Evolutionary conservation across 2,888 invertebrate genomes (phyloP), one percentile per base, ranked within the genome.

Genomic region (Serripes groenlandicus): DNA sequence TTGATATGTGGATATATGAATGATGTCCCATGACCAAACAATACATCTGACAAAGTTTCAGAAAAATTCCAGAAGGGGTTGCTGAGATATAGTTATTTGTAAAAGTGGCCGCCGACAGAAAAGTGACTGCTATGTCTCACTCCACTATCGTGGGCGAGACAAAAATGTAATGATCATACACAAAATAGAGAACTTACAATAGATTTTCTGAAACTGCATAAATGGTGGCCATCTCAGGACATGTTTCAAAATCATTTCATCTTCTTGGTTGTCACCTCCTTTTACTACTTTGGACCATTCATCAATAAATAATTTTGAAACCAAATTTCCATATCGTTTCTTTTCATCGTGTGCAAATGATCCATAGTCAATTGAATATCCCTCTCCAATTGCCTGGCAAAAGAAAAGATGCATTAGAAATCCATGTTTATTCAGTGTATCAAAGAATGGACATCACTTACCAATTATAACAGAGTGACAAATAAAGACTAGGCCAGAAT

Each of bases 171-270:
- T n/a, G n/a, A n/a, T n/a, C n/a, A n/a, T n/a, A 4, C 58, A n/a
- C n/a, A n/a, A n/a, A n/a, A n/a, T n/a, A n/a, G n/a, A n/a, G n/a
- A n/a, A n/a, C n/a, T 82, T 79, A 88, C 88, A 83, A 35, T 79
- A 83, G 26, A 87, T 78, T 52, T 80, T 75, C 30, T 87, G 23
- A 70, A 78, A 81, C 9, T 80, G 78, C 3, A 62, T 21, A 58
- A 86, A 85, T 70, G 86, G 85, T 56, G 83, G 42, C 86, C 86
- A 88, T 18, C 23, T 72, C 28, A 88, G 72, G 11, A 80, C 74
- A 56, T 76, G 80, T 5, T 62, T 26, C 18, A 88, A 52, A 23
- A 83, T 75, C 35, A 3, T 49, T 28, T 69, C 66, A 32, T 62
- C 62, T 15, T 49, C 37, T 2, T 49, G 28, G 3, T 42, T 49